Conservation (phyloP, 2,888 invertebrate genomes). For the Julus scandinavius region DNA sequence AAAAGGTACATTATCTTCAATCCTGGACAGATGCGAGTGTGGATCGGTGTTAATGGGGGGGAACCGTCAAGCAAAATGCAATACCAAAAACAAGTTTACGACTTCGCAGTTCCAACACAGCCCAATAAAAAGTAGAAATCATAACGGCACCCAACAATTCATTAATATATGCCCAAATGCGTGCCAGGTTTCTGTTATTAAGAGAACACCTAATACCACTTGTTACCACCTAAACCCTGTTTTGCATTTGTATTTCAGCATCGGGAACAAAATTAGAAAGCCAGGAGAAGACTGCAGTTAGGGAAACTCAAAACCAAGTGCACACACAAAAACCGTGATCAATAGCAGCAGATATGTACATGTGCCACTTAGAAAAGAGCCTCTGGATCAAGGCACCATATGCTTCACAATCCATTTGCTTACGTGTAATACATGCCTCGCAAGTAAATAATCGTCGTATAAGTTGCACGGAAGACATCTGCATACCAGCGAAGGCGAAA, state of each 20-base stretch:
- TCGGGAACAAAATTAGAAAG: constrained; percentile 17
- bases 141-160: neutral
- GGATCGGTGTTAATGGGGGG: no score
- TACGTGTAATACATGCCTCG: constrained; percentile 47
- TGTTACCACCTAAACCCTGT: neutral
- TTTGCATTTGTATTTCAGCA: neutral
- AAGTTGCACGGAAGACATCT: neutral
- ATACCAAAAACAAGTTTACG: neutral
- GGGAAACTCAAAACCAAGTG: neutral
- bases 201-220: constrained; percentile 33
- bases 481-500: neutral
- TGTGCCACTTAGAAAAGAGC: neutral
- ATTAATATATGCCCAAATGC: constrained; percentile 23
- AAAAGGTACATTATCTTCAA: no score
- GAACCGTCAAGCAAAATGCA: no score
- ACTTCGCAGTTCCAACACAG: neutral
- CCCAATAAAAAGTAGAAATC: neutral
- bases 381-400: constrained; percentile 43
- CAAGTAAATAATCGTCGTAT: constrained; percentile 48
- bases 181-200: neutral
- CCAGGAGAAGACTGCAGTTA: neutral
- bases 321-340: neutral
- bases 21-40: no score
- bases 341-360: constrained; percentile 2
- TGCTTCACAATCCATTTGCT: constrained; percentile 45